Evolutionary conservation across 2,888 invertebrate genomes (phyloP), one percentile per base, ranked within the genome.

Genomic region (Leptopterna dolabrata): DNA sequence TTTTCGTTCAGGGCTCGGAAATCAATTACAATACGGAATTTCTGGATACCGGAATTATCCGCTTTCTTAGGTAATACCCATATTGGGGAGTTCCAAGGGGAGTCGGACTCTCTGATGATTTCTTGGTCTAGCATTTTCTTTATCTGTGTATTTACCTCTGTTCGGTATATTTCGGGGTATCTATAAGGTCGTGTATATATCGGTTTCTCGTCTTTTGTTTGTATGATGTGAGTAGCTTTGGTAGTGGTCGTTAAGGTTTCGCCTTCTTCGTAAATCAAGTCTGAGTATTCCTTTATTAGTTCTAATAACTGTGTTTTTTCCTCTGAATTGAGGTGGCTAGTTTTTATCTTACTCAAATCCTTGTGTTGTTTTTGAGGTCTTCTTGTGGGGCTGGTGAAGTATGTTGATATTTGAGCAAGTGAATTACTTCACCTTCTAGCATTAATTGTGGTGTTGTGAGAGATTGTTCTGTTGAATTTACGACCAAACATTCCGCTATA

Each of bases 121-220:
- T 87, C 87, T 84, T 91, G 81, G 11, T 90, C 76, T 14, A 91
- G 73, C 73, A 92, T 89, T 89, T 91, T 90, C 0, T 89, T 30
- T 0, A 92, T 90, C 89, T 92, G 91, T 9, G 80, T 89, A 4
- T 91, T 89, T 0, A 92, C 91, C 89, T 91, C 91, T n/a, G 81
- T 43, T 85, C 91, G 89, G 89, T 91, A 90, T 27, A 90, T 89
- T 30, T 91, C 89, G 0, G 92, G 92, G 85, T 91, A 91, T 13
- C 91, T 89, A 88, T 92, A 92, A 4, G 90, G 89, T 90, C 91
- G 91, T 0, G 90, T 88, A 76, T 90, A 90, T 4, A 91, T 90
- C 0, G 91, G 91, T 11, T 89, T 88, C 11, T 90, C 81, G 1
- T 90, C 89, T 0, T 88, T 90, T 0, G 91, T 91, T 43, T 89